Conservation (phyloP, 2,888 invertebrate genomes). For the Dryocosmus kuriphilus region DNA sequence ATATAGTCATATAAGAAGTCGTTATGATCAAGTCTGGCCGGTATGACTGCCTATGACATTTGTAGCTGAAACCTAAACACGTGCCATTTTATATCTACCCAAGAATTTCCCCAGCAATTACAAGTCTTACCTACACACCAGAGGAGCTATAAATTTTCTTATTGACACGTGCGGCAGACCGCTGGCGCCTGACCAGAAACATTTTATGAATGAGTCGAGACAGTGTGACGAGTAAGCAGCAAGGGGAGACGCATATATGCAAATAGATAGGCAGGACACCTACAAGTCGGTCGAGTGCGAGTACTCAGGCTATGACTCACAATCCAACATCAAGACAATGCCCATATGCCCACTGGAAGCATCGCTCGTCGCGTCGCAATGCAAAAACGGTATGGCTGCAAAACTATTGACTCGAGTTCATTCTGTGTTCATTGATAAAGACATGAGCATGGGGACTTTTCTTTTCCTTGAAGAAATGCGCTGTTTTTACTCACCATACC, state of each 20-base stretch:
- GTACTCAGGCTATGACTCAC: slow-evolving; percentile 14
- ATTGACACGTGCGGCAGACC: neutral
- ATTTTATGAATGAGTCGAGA: slow-evolving; percentile 11
- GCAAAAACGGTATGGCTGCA: slow-evolving; percentile 8
- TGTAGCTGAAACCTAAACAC: neutral
- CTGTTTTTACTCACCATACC: neutral
- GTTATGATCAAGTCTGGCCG: no score
- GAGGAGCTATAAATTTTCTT: neutral
- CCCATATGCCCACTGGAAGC: neutral
- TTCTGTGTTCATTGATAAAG: slow-evolving; percentile 22
- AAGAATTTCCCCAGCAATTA: neutral
- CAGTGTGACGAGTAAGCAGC: neutral
- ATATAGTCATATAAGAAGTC: no score
- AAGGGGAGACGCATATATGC: neutral
- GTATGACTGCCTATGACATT: neutral
- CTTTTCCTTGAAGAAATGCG: slow-evolving; percentile 10
- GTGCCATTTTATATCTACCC: neutral
- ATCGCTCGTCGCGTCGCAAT: neutral
- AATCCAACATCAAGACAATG: slow-evolving; percentile 18
- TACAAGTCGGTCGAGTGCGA: neutral
- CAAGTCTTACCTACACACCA: neutral
- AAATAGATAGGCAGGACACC: neutral
- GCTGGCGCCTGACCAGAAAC: neutral
- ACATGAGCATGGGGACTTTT: neutral
- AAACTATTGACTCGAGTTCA: slow-evolving; percentile 15